Evolutionary conservation across 2,797 vertebrate species (phyloP), one percentile per base, ranked within the genome.

Genomic region (Acanthis flammea): DNA sequence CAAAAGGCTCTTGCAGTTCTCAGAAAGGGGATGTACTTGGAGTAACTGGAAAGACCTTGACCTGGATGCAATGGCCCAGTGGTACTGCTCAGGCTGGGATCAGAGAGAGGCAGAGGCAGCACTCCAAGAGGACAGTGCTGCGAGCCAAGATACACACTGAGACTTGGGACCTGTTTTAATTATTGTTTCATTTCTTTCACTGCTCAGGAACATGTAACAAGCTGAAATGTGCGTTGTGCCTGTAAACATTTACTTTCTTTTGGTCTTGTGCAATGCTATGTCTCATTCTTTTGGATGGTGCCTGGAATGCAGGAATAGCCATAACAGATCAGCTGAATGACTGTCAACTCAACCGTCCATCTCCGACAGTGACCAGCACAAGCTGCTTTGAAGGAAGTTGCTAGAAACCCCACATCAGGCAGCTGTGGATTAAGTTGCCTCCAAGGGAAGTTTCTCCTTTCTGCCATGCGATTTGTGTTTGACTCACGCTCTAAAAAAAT

Each of bases 161-260:
- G 95, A 94, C 63, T 97, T 96, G 96, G 96, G 96, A 97, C 94
- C 94, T 94, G 85, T 91, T 97, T 96, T 97, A 96, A 96, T 97
- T 96, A 96, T 86, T 81, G 90, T 97, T 96, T 97, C 94, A 89
- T 96, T 97, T 96, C 92, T 95, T 88, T 95, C 91, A 84, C 80
- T 97, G 92, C 94, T 95, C 94, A 96, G 95, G 92, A 96, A 97
- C 86, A 95, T 91, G 94, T 94, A 96, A 95, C 91, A 96, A 96
- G 92, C 92, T 92, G 94, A 93, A 96, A 96, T 96, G 90, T 62
- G 92, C 33, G 8, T 91, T 96, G 73, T 84, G 92, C 96, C 94
- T 97, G 96, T 97, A 97, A 97, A 97, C 94, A 95, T 94, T 96
- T 93, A 94, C 92, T 96, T 96, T 95, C 96, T 87, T 94, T 95